phyloP scores from a whole-genome alignment of 1,140 invertebrate genomes.

The Periplaneta americana region DNA sequence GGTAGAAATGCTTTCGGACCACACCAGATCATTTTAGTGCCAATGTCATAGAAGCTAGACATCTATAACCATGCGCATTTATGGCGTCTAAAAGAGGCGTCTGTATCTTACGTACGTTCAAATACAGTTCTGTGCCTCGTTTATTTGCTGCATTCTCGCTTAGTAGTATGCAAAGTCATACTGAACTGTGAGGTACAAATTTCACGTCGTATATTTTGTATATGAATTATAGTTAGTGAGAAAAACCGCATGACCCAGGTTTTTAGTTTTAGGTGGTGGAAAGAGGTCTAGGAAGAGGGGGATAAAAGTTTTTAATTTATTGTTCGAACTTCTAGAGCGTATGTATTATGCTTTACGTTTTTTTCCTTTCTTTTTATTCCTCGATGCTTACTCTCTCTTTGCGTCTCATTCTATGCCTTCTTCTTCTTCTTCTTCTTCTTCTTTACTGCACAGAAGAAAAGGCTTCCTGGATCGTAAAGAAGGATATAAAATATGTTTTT shows the following conservation, averaged over 20 bases:
- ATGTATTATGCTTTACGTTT: neutral
- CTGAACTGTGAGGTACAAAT: neutral
- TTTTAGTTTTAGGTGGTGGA: neutral
- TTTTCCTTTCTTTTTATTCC: neutral
- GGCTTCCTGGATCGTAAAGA: neutral
- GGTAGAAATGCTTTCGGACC: too few relatives aligned
- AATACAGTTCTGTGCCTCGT: too few relatives aligned
- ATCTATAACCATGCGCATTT: too few relatives aligned
- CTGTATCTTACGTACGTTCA: too few relatives aligned
- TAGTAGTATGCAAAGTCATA: too few relatives aligned
- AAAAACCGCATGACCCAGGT: neutral
- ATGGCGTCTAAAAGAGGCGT: too few relatives aligned
- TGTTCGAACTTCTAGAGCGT: neutral
- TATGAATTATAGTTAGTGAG: neutral
- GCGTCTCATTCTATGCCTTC: neutral
- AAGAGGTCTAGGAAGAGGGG: neutral
- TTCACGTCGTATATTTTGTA: neutral
- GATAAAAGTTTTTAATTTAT: neutral
- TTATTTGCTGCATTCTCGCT: too few relatives aligned
- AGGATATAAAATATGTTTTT: neutral
- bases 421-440: neutral
- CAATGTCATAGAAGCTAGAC: too few relatives aligned
- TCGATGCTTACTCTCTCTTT: neutral
- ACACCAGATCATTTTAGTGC: too few relatives aligned
- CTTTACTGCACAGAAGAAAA: neutral